Conservation (phyloP, 23 tunicate genomes). For the Trididemnum miniatum region DNA sequence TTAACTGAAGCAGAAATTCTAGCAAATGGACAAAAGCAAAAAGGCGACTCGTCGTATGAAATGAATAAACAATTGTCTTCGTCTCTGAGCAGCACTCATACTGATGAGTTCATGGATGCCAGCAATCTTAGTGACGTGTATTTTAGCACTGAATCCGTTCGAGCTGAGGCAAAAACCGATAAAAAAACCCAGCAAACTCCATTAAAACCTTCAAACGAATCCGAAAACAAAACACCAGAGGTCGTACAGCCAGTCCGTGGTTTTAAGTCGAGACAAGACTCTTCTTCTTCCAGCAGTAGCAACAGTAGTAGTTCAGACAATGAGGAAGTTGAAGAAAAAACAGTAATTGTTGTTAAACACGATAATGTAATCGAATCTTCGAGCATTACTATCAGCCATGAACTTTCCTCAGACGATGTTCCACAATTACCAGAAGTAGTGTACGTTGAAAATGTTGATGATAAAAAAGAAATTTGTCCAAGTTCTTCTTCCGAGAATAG, state of each 20-base stretch:
- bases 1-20: not conserved
- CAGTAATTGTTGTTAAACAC: too few relatives aligned
- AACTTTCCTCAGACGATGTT: too few relatives aligned
- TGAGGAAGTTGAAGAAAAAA: too few relatives aligned
- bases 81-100: conserved; percentile 2
- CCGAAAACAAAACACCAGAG: not conserved
- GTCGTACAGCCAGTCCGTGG: not conserved
- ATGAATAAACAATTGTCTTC: not conserved
- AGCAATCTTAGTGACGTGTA: conserved; percentile 18
- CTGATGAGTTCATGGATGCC: conserved; percentile 13
- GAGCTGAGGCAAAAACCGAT: not conserved
- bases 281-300: not conserved
- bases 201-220: too few relatives aligned
- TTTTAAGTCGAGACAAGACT: not conserved
- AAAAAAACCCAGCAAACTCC: not conserved
- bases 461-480: too few relatives aligned
- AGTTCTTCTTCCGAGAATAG: too few relatives aligned
- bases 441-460: too few relatives aligned
- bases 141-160: conserved; percentile 5
- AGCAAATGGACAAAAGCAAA: too few relatives aligned
- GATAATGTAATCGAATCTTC: too few relatives aligned
- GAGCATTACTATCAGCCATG: too few relatives aligned
- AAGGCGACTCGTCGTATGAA: not conserved
- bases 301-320: not conserved
- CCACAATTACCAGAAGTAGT: too few relatives aligned